phyloP scores from a whole-genome alignment of 2,113 vertebrate species.

The Antechinus stuartii region DNA sequence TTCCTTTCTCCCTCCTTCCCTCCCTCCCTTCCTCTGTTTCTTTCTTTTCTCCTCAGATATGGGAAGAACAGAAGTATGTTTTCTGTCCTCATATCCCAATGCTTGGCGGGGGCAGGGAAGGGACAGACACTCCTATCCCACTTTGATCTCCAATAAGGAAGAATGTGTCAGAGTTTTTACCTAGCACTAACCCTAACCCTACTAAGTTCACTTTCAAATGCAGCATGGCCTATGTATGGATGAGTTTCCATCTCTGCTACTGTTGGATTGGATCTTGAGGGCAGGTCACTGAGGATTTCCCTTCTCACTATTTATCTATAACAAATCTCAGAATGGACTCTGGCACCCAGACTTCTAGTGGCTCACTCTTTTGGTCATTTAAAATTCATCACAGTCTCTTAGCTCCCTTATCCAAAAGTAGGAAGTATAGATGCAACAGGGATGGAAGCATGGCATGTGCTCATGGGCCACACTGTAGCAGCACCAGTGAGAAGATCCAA shows the following conservation, averaged over 20 bases:
- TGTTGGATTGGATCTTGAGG: background rate
- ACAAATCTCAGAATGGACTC: background rate
- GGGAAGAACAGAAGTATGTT: too few species aligned
- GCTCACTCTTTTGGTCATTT: background rate
- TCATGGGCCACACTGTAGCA: background rate
- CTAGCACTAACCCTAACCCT: background rate
- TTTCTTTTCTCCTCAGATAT: background rate
- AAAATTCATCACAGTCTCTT: background rate
- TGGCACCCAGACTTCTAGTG: background rate
- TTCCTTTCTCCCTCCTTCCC: accelerated
- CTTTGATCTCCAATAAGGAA: background rate
- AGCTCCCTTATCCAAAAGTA: background rate
- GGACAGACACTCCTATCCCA: background rate
- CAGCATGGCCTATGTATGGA: background rate
- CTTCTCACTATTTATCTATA: background rate
- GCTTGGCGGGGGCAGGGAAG: too few species aligned
- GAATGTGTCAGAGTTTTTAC: background rate
- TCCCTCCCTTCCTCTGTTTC: background rate
- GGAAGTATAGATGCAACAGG: background rate
- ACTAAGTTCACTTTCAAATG: background rate
- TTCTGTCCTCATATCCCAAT: too few species aligned
- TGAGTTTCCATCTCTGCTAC: background rate
- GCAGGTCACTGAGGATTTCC: background rate
- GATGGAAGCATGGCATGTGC: background rate
- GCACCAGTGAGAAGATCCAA: background rate